Evolutionary conservation across 2,113 vertebrate genomes (phyloP).

Genomic region (Athene noctua): DNA sequence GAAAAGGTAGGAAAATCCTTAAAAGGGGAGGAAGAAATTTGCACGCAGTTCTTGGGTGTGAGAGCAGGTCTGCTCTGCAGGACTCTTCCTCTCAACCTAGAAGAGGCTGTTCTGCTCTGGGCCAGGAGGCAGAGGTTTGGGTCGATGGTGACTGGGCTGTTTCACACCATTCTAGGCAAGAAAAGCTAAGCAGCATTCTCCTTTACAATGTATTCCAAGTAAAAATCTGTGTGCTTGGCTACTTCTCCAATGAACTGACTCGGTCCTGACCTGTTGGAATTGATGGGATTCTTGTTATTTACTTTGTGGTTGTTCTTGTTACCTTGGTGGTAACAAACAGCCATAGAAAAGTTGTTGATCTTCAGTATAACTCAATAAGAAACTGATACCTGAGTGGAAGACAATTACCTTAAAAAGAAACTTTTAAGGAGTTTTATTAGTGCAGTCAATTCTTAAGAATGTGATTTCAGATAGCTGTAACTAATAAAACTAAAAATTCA

Average conservation of each 20-base stretch:
- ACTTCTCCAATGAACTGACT: neutral
- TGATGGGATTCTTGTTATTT: neutral
- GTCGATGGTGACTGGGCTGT: rapidly evolving
- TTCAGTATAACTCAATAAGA: neutral
- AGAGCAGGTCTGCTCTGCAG: neutral
- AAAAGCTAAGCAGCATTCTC: neutral
- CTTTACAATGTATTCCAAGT: neutral
- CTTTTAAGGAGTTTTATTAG: neutral
- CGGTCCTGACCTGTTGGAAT: neutral
- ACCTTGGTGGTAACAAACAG: neutral
- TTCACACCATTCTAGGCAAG: neutral
- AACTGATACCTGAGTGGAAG: neutral
- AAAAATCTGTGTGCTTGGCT: neutral
- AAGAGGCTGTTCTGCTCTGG: neutral
- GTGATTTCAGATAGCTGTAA: neutral
- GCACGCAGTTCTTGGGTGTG: rapidly evolving
- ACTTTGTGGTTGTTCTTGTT: too few species aligned
- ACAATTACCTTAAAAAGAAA: neutral
- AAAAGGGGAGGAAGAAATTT: rapidly evolving
- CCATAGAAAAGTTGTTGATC: neutral
- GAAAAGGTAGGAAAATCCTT: neutral
- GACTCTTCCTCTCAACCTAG: neutral
- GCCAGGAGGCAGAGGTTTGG: neutral
- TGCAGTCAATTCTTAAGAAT: neutral
- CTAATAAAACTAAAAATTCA: neutral